phyloP scores from a whole-genome alignment of 2,888 invertebrate genomes.

The Drosophila prostipennis region DNA sequence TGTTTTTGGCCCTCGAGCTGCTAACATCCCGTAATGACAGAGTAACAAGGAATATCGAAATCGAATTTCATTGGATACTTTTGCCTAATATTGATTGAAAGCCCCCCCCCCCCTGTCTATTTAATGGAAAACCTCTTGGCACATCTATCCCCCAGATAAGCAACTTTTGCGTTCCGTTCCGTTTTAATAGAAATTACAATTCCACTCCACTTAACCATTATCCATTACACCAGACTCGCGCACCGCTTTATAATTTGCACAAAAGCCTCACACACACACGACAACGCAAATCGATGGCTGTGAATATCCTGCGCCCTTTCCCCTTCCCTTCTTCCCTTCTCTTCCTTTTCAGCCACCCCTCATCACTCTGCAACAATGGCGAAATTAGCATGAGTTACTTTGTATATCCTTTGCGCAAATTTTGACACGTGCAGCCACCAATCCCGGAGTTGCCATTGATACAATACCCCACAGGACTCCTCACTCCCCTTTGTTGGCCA shows the following conservation, averaged over 20 bases:
- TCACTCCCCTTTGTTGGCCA: constrained; percentile 22
- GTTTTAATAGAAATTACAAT: constrained; percentile 44
- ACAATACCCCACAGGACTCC: constrained; percentile 54
- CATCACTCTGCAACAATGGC: constrained; percentile 51
- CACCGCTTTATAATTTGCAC: constrained; percentile 32
- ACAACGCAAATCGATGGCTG: constrained; percentile 36
- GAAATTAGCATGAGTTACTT: constrained; percentile 76
- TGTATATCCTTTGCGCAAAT: constrained; percentile 73
- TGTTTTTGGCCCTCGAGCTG: constrained; percentile 3
- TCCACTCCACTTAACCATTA: constrained; percentile 46
- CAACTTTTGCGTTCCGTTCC: constrained; percentile 15
- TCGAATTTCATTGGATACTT: constrained; percentile 14
- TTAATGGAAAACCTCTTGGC: constrained; percentile 29
- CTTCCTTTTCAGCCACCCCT: constrained; percentile 17
- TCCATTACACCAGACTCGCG: constrained; percentile 31
- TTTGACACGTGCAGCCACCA: constrained; percentile 62
- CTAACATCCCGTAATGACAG: constrained; percentile 35
- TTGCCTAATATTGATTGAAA: constrained; percentile 27
- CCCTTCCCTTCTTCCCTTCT: no score
- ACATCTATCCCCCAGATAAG: constrained; percentile 27
- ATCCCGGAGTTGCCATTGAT: constrained; percentile 66
- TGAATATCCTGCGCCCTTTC: constrained; percentile 6
- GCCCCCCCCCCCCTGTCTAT: neutral
- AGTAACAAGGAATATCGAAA: constrained; percentile 19
- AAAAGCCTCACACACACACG: constrained; percentile 19